These are phyloP conservation scores for Enteromius thamalakanensis DNA, from an alignment of 2,797 vertebrate genomes.

Conservation along the genomic window DNA sequence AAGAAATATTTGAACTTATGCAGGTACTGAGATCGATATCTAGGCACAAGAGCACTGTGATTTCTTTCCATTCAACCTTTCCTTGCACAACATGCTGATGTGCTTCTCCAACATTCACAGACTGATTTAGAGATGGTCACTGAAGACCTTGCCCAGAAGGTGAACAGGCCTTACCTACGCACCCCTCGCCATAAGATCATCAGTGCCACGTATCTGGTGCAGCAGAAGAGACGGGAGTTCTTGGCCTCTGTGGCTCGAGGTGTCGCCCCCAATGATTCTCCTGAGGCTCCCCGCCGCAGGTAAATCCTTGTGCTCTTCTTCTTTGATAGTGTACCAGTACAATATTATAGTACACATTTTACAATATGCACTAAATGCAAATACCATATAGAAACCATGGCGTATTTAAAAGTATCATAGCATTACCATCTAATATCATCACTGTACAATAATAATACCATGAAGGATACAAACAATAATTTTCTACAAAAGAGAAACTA, in stretches of 20 bases:
- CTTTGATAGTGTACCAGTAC: neutral
- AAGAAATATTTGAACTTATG: constrained; percentile 99
- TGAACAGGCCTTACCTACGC: constrained; percentile 95
- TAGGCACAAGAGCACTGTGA: neutral
- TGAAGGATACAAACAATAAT: neutral
- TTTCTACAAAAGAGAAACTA: neutral
- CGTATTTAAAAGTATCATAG: no score
- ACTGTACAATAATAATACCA: no score
- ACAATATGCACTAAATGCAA: neutral
- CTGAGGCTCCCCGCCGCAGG: constrained; percentile 92
- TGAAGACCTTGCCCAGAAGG: constrained; percentile 97
- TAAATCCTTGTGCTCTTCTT: constrained; percentile 60
- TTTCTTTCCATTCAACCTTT: neutral
- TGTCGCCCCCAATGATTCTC: constrained; percentile 94
- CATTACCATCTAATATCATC: no score
- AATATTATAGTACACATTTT: neutral
- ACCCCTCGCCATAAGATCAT: constrained; percentile 97
- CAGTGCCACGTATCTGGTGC: constrained; percentile 92
- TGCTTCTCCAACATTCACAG: constrained; percentile 67
- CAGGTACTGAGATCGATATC: constrained; percentile 79
- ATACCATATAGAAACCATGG: neutral
- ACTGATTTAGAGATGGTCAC: constrained; percentile 98
- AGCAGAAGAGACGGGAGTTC: constrained; percentile 97
- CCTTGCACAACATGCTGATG: neutral
- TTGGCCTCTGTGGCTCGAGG: constrained; percentile 94